Base-by-base conservation (phyloP, 2,888 invertebrate genomes). In the Sinotaia quadrata region DNA sequence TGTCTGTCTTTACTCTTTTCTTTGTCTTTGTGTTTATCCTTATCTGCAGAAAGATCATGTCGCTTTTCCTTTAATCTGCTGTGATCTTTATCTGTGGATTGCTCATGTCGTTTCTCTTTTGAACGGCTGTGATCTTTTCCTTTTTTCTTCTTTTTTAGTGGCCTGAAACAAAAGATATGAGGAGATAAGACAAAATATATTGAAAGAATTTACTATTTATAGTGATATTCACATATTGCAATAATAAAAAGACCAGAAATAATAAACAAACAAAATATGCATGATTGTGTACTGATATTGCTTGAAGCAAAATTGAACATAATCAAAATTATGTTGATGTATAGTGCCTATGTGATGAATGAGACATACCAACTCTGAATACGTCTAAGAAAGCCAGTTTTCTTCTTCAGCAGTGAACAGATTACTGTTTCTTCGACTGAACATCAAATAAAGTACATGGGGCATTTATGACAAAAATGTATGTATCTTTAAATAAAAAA, bases 81-180 rank as follows among this genome's bases (percentile, higher is more conserved):
- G 27, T 63, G 54, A 29, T 63, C 63, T 18, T 41, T 54, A 12
- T 63, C 41, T 27, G 36, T 63, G 36, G 47, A 34, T 37, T 52
- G 51, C 36, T 62, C 62, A 2, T 29, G 8, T n/a, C 49, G 37
- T 33, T 60, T 60, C 37, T 60, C 59, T 27, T 29, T 27, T 34
- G 44, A 44, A n/a, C 44, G 24, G 29, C 59, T 59, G 47, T 49
- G 5, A 21, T 51, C 54, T n/a, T 33, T 36, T 4, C 54, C 63
- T 31, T 63, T 63, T 41, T 63, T 62, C 52, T 62, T 63, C 34
- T 63, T 63, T 31, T 52, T 63, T 36, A 54, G 63, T 8, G 63
- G 52, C 41, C 63, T 63, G 54, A 10, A 27, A 18, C 7, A n/a
- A 37, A 4, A 62, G 21, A 37, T 10, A 10, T 29, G 15, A 27